Evolutionary conservation across 2,888 invertebrate genomes (phyloP).

Genomic region (Calliphora vomitoria): DNA sequence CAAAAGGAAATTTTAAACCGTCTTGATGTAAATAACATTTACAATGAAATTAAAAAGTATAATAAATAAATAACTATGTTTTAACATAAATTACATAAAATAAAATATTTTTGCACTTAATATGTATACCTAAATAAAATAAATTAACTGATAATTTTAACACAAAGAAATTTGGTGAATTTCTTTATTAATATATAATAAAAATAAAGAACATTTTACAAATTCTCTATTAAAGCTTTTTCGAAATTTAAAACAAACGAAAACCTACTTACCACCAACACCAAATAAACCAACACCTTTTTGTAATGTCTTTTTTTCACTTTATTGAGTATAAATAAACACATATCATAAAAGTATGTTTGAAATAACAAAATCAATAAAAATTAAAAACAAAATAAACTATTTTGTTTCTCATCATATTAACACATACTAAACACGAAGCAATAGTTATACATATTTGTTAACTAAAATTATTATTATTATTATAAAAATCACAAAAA

Average conservation of each 20-base stretch:
- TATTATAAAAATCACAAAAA: neutral
- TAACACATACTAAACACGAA: neutral
- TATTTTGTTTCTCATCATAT: slow-evolving; percentile 7
- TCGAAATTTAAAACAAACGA: slow-evolving; percentile 16
- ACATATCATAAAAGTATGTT: slow-evolving; percentile 54
- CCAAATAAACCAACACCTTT: slow-evolving; percentile 55
- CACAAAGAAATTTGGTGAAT: slow-evolving; percentile 22
- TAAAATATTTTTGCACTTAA: slow-evolving; percentile 67
- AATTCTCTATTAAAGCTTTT: slow-evolving; percentile 32
- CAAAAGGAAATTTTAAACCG: slow-evolving; percentile 64
- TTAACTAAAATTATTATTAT: neutral
- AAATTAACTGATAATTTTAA: slow-evolving; percentile 2
- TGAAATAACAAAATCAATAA: neutral
- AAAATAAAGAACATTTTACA: neutral
- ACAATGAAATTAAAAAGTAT: slow-evolving; percentile 32
- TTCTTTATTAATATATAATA: slow-evolving; percentile 1
- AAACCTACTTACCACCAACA: slow-evolving; percentile 33
- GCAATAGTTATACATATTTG: slow-evolving; percentile 32
- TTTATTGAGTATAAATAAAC: slow-evolving; percentile 34
- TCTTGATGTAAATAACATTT: slow-evolving; percentile 63
- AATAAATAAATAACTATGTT: slow-evolving; percentile 29
- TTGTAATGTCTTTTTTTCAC: neutral
- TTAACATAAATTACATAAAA: slow-evolving; percentile 42
- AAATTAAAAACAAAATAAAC: neutral
- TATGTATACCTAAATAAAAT: slow-evolving; percentile 15